Evolutionary conservation across 2,888 invertebrate genomes (phyloP).

Genomic region (Aleiodes testaceus): DNA sequence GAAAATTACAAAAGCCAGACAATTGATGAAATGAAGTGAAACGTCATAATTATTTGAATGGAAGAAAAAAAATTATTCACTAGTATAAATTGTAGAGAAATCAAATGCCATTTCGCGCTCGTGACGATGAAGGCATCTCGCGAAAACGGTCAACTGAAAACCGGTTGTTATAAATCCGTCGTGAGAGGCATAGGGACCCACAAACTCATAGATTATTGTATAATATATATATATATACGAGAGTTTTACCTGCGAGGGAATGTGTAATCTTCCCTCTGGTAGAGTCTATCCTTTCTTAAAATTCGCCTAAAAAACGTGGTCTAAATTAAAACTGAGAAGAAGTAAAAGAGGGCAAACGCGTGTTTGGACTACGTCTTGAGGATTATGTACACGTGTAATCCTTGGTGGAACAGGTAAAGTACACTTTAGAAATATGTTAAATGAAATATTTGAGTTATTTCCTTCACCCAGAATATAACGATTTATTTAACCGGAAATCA

Average conservation of each 20-base stretch:
- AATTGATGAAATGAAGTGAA: background rate
- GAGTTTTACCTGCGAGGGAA: constrained; percentile 24
- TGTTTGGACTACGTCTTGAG: constrained; percentile 3
- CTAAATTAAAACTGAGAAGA: background rate
- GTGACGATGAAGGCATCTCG: constrained; percentile 35
- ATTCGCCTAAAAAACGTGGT: constrained; percentile 5
- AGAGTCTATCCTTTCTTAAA: background rate
- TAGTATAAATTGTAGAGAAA: background rate
- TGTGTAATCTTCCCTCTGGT: constrained; percentile 10
- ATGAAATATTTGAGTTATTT: constrained; percentile 10
- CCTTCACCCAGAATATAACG: too few species aligned
- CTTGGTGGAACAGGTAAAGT: constrained; percentile 15
- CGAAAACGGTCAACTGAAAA: constrained; percentile 36
- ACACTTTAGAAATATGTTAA: background rate
- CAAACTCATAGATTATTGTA: constrained; percentile 29
- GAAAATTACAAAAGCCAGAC: background rate
- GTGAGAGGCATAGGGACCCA: constrained; percentile 9
- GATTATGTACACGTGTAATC: constrained; percentile 36
- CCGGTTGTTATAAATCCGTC: constrained; percentile 40
- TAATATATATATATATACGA: constrained; percentile 22
- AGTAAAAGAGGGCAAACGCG: background rate
- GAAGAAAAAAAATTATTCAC: too few species aligned
- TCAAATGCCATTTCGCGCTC: constrained; percentile 18
- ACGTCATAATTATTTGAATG: too few species aligned
- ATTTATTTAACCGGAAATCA: too few species aligned